Conservation (phyloP, 2,113 vertebrate species). For the Emydocephalus ijimae region DNA sequence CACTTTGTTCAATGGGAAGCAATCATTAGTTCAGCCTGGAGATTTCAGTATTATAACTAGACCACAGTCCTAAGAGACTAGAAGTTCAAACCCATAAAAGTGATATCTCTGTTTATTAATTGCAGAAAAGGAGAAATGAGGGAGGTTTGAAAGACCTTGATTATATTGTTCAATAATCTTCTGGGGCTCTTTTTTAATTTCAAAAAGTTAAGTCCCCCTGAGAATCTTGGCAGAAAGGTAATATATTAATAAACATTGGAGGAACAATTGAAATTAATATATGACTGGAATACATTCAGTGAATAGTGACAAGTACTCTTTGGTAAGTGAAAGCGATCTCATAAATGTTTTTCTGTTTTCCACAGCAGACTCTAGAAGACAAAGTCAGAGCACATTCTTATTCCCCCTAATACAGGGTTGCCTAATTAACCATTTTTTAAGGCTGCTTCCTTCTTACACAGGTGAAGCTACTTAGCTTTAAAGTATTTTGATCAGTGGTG, state of each 20-base stretch:
- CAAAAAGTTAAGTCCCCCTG: not conserved
- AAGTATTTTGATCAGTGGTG: not conserved
- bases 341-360: not conserved
- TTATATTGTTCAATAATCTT: not conserved
- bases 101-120: not conserved
- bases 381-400: not conserved
- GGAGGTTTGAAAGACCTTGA: not conserved
- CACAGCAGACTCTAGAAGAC: not conserved
- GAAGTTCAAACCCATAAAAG: not conserved
- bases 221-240: not conserved
- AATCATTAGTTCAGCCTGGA: not conserved
- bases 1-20: not conserved
- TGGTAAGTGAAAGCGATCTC: not conserved
- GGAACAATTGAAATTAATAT: not conserved
- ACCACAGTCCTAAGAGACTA: not conserved
- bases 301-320: not conserved
- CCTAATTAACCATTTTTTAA: not conserved
- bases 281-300: not conserved
- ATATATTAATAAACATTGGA: not conserved
- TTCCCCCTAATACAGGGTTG: not conserved
- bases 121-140: not conserved
- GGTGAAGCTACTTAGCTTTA: not conserved
- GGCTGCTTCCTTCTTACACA: not conserved
- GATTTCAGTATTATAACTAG: not conserved
- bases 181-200: not conserved